A percentile compares a stretch with the other conserved stretches of the same genome.
These are phyloP conservation scores for Mycetomoellerius zeteki DNA, from an alignment of 1,140 invertebrate species.

Conservation along the genomic window DNA sequence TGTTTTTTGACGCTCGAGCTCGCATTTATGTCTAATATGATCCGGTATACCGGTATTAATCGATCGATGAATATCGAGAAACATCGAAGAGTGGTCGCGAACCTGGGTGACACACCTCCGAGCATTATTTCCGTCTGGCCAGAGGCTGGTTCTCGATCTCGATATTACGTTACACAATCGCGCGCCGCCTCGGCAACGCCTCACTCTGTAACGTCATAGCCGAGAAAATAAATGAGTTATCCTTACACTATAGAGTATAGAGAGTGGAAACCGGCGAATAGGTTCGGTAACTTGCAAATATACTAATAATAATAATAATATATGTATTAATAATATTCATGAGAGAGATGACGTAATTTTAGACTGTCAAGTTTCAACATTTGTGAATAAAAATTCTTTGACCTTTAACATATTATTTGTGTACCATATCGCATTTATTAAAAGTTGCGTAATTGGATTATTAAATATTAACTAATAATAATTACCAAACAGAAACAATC, in stretches of 20 bases:
- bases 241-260: not conserved
- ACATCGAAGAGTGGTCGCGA: constrained; percentile 12
- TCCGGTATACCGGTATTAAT: constrained; percentile 33
- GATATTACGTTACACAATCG: constrained; percentile 36
- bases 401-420: not conserved
- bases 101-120: constrained; percentile 46
- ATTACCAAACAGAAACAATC: too few species aligned
- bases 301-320: constrained; percentile 2
- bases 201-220: constrained; percentile 3
- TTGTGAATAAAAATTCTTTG: not conserved
- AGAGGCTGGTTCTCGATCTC: constrained; percentile 22
- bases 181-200: constrained; percentile 23
- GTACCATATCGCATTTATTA: not conserved
- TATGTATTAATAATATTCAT: not conserved
- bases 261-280: constrained; percentile 14
- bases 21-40: constrained; percentile 27
- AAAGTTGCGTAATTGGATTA: not conserved
- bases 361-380: not conserved
- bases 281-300: not conserved
- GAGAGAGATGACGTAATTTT: not conserved
- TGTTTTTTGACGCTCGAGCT: constrained; percentile 49
- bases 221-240: constrained; percentile 22
- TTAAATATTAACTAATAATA: constrained; percentile 3
- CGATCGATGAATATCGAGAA: constrained; percentile 23
- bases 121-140: constrained; percentile 24